These are phyloP conservation scores for Theropithecus gelada DNA, from an alignment of 2,113 vertebrate species.

Conservation along the genomic window DNA sequence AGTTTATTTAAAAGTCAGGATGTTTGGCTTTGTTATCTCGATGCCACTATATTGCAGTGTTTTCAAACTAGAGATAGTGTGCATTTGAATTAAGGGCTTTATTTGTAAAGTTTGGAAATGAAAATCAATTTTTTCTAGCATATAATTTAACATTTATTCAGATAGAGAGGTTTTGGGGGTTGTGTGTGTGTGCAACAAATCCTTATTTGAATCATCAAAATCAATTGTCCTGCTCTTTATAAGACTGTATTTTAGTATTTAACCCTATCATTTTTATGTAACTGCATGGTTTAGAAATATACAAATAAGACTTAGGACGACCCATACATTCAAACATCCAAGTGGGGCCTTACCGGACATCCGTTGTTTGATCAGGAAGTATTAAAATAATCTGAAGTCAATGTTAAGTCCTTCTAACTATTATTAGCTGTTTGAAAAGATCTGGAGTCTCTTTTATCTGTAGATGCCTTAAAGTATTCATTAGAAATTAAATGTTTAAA, in stretches of 20 bases:
- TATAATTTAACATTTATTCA: not conserved
- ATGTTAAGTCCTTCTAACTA: conserved; percentile 48
- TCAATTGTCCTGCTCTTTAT: not conserved
- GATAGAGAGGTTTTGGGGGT: not conserved
- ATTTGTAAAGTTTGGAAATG: not conserved
- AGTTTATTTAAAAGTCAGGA: conserved; percentile 26
- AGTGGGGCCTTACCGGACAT: conserved; percentile 10
- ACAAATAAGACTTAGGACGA: conserved; percentile 20
- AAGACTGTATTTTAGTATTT: not conserved
- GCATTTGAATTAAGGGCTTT: not conserved
- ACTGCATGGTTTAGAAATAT: conserved; percentile 9
- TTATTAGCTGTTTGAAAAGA: conserved; percentile 21
- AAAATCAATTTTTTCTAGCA: not conserved
- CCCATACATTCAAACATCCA: conserved; percentile 22
- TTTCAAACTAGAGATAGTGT: conserved; percentile 31
- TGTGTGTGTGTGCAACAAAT: not conserved
- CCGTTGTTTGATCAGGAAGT: conserved; percentile 66
- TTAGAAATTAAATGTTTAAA: not conserved
- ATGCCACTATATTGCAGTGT: not conserved
- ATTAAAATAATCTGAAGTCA: conserved; percentile 68
- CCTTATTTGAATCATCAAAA: not conserved
- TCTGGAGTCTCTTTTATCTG: conserved; percentile 44
- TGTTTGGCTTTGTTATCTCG: not conserved
- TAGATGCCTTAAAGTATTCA: not conserved
- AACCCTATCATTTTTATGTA: not conserved